Percentiles rank a stretch among this genome's conserved stretches.
Evolutionary conservation across 2,888 invertebrate genomes (phyloP).

Genomic region (Dryobota labecula): DNA sequence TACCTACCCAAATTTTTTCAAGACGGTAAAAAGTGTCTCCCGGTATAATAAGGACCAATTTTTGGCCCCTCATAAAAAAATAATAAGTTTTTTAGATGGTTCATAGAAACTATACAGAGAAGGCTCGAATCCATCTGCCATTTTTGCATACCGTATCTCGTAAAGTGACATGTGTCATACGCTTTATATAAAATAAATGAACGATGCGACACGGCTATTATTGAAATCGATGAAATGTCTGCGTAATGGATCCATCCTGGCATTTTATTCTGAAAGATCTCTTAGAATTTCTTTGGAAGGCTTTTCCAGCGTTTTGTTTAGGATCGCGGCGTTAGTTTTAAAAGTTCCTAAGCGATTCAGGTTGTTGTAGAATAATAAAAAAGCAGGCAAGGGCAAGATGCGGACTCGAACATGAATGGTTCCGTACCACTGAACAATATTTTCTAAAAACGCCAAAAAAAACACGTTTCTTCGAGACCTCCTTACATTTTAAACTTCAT

Average conservation of each 20-base stretch:
- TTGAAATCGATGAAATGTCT: slow-evolving; percentile 29
- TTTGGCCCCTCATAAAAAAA: not conserved
- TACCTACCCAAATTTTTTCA: too few relatives aligned
- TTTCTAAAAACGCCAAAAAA: too few relatives aligned
- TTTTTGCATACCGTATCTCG: slow-evolving; percentile 25
- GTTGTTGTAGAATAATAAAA: not conserved
- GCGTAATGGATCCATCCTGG: slow-evolving; percentile 13
- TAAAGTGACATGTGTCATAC: slow-evolving; percentile 31
- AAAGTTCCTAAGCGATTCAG: not conserved
- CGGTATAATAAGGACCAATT: not conserved
- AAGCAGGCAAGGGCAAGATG: not conserved
- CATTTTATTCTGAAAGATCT: not conserved
- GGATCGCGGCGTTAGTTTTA: not conserved
- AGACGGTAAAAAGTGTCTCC: too few relatives aligned
- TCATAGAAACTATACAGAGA: not conserved
- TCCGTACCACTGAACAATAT: too few relatives aligned
- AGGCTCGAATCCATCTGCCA: not conserved
- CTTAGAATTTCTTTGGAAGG: slow-evolving; percentile 6
- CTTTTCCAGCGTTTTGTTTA: not conserved
- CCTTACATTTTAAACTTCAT: too few relatives aligned
- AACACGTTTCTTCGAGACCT: too few relatives aligned
- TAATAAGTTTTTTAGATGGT: not conserved
- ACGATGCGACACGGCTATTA: slow-evolving; percentile 2
- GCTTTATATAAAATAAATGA: slow-evolving; percentile 35
- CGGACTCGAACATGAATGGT: too few relatives aligned